phyloP scores from a whole-genome alignment of 2,113 vertebrate species.

The Brachypteracias leptosomus region DNA sequence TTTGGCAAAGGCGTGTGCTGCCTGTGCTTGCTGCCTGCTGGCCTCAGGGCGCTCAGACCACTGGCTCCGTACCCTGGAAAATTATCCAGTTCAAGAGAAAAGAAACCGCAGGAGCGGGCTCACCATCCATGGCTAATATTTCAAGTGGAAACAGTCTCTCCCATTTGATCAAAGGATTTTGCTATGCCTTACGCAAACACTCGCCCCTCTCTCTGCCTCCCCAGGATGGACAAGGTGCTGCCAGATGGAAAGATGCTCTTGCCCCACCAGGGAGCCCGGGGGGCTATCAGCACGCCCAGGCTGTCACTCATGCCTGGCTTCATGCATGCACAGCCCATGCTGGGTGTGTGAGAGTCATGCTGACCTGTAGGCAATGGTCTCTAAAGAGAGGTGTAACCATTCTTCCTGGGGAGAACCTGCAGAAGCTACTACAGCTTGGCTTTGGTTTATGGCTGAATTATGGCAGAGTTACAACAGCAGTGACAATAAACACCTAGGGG shows the following conservation, averaged over 20 bases:
- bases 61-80: slow-evolving; percentile 83
- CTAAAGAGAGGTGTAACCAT: accelerated
- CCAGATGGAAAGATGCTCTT: background rate
- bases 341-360: background rate
- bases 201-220: background rate
- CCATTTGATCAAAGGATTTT: background rate
- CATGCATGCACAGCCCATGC: accelerated
- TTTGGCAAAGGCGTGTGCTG: slow-evolving; percentile 76
- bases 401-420: background rate
- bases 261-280: background rate
- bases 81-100: slow-evolving; percentile 64
- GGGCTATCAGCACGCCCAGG: background rate
- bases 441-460: background rate
- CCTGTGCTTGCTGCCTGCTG: slow-evolving; percentile 74
- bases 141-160: slow-evolving; percentile 15
- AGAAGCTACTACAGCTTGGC: background rate
- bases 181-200: background rate
- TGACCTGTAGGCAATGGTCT: accelerated
- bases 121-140: slow-evolving; percentile 11
- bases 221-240: accelerated
- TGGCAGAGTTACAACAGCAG: background rate
- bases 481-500: background rate
- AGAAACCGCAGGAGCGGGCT: slow-evolving; percentile 58
- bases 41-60: slow-evolving; percentile 73
- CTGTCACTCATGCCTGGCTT: background rate